Evolutionary conservation across 2,888 invertebrate species (phyloP).

Genomic region (Chalcosyrphus nemorum): DNA sequence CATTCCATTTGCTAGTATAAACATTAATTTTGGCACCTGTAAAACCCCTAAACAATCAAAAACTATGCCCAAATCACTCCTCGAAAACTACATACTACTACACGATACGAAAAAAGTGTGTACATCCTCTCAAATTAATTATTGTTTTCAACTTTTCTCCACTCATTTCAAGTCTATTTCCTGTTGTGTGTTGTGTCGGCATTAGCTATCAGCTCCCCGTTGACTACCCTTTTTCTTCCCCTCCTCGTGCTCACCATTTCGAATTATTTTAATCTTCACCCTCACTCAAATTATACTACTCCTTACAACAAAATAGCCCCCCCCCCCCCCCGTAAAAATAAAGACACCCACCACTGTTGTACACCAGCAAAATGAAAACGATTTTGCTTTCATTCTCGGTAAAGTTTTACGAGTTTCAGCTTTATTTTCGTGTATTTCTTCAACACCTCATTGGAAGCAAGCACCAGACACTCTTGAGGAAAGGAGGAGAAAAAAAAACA

Average conservation of each 20-base stretch:
- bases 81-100: too few relatives aligned
- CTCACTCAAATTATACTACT: not conserved
- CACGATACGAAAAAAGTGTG: too few relatives aligned
- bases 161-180: slow-evolving; percentile 11
- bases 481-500: not conserved
- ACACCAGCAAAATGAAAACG: slow-evolving; percentile 2
- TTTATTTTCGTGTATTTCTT: slow-evolving; percentile 3
- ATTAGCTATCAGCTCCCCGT: too few relatives aligned
- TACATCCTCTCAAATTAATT: slow-evolving; percentile 26
- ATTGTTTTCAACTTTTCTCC: slow-evolving; percentile 30
- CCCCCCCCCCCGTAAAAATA: too few relatives aligned
- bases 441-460: slow-evolving; percentile 16
- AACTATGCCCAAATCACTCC: slow-evolving; percentile 23
- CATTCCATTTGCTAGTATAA: slow-evolving; percentile 32
- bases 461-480: not conserved
- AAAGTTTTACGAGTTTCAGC: slow-evolving; percentile 26
- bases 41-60: slow-evolving; percentile 34
- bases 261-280: slow-evolving; percentile 30
- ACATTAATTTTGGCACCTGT: slow-evolving; percentile 57
- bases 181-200: not conserved
- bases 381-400: slow-evolving; percentile 21
- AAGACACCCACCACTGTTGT: slow-evolving; percentile 13
- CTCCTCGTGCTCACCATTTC: not conserved
- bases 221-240: too few relatives aligned
- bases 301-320: not conserved